Base-by-base conservation (phyloP, 1,140 invertebrate genomes). In the Halesus radiatus region DNA sequence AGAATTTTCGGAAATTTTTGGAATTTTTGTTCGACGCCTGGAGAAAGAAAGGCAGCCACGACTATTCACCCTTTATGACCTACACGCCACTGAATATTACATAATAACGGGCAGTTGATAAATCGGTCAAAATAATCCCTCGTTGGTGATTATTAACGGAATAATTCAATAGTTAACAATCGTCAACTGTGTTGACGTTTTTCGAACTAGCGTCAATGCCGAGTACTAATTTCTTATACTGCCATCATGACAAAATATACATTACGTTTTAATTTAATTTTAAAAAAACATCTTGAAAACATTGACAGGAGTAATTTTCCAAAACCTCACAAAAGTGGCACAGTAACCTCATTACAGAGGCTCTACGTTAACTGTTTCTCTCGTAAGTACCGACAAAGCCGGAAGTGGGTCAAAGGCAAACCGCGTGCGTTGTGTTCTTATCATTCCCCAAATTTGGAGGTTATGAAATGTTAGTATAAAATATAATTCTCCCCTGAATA, bases 401-500 rank as follows among this genome's bases (percentile, higher is more conserved):
- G 6, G 10, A 66, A 66, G 62, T 66, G 29, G 62, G 62, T 32
- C 62, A 66, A 29, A 66, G 62, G 23, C 62, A 26, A 66, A 66
- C 26, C 15, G 22, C 62, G 62, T 66, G 62, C 62, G 62, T 66
- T 32, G 26, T 66, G 29, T 66, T 66, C 62, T 66, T 66, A 66
- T 66, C 62, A 66, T 26, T 26, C 62, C 62, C 62, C 29, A 66
- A 66, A 66, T 66, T 66, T 66, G 2, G 23, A 66, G 10, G 26
- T 66, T 66, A 66, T 66, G 26, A 32, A 66, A 26, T 66, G 29
- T n/a, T 26, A 6, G 23, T 13, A 26, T 10, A 37, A 29, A 15
- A 66, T 66, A 66, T 37, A 29, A 64, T 64, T 26, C 4, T 32
- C 22, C 29, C 26, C 10, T 29, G 62, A 66, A 66, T 66, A 66